Base-by-base conservation (phyloP, 2,888 invertebrate genomes). In the Chrysina gloriosa region DNA sequence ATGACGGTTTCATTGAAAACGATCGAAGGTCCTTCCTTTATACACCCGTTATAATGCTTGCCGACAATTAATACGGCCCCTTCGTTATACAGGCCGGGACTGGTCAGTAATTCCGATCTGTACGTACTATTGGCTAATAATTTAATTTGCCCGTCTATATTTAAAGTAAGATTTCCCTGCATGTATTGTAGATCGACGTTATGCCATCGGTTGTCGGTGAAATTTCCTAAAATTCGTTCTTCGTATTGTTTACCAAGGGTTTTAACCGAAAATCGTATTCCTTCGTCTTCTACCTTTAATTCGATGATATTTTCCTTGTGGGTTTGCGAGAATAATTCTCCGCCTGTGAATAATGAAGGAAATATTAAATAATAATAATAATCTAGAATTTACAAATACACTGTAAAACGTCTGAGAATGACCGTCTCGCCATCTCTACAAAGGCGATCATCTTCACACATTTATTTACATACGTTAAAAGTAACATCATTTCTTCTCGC, bases 11-110 rank as follows among this genome's bases (percentile, higher is more conserved):
- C 82, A 80, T 90, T 89, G 82, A 95, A 94, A 77, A 92, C 89
- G 39, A 95, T 86, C 71, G 93, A 92, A n/a, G 95, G 95, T 0
- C 95, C 95, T 85, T 95, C 93, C 75, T 91, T 87, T 70, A 95
- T 87, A 82, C 95, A 95, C 71, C 95, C 95, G 77, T 89, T 89
- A 85, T 93, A 94, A 74, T 90, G 89, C 80, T 91, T 91, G 52
- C 95, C 95, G 70, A 95, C 89, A 72, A 92, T 89, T 75, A 94
- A 84, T 71, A 91, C 89, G 21, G 91, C 90, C 72, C 90, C 90
- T 75, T 88, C 89, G 74, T 90, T 89, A 81, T 91, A 89, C 74
- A 91, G 85, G 76, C 90, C 90, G 73, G 91, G 89, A 74, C 90
- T 89, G 23, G 88, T 88, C 71, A 94, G 84, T 75, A 94, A 86